A percentile compares a stretch with the other conserved stretches of the same genome.
phyloP scores from a whole-genome alignment of 2,113 vertebrate species.

The Poicephalus gulielmi region DNA sequence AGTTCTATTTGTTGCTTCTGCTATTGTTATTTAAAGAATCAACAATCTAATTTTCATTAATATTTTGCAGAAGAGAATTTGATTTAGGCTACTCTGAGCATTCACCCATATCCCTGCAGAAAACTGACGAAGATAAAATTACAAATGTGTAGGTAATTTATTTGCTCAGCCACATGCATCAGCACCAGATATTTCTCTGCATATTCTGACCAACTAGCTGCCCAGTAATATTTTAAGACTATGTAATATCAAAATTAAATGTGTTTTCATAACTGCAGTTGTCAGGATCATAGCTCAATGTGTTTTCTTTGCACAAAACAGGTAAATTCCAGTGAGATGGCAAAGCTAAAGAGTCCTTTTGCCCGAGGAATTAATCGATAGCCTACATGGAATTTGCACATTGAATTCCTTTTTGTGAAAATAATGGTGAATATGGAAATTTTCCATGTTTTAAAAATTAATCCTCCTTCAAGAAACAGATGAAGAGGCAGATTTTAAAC shows the following conservation, averaged over 20 bases:
- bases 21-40: constrained; percentile 58
- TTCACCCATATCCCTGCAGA: background rate
- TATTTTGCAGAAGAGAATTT: background rate
- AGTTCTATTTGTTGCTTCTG: constrained; percentile 30
- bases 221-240: constrained; percentile 11
- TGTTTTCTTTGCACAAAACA: background rate
- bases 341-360: background rate
- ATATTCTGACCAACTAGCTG: background rate
- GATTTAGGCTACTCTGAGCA: background rate
- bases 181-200: constrained; percentile 14
- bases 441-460: background rate
- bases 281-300: background rate
- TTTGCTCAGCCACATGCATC: background rate
- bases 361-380: background rate
- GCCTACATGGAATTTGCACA: background rate
- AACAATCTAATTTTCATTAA: constrained; percentile 49
- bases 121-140: constrained; percentile 1
- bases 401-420: background rate
- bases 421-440: background rate
- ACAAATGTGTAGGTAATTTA: background rate
- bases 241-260: constrained; percentile 2
- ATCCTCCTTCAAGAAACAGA: background rate
- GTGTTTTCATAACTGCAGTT: background rate
- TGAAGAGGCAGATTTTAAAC: background rate
- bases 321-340: background rate